A percentile compares a stretch with the other conserved stretches of the same genome.
These are phyloP conservation scores for Uloborus plumipes DNA, from an alignment of 2,888 invertebrate genomes.

Conservation along the genomic window DNA sequence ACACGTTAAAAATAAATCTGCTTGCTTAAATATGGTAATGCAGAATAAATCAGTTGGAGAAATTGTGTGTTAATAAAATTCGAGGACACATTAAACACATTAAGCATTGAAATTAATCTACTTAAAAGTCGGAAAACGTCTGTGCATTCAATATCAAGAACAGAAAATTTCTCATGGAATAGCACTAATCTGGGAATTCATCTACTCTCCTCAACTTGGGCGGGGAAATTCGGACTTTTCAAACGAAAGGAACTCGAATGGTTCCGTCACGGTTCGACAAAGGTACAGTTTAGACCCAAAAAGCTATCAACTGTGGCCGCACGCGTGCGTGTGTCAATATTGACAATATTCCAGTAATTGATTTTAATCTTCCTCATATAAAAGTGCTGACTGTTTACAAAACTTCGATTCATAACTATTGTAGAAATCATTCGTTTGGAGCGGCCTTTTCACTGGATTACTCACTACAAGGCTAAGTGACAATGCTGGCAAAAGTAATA, in stretches of 20 bases:
- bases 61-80: too few species aligned
- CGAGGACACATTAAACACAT: too few species aligned
- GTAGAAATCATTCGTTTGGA: too few species aligned
- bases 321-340: constrained; percentile 9
- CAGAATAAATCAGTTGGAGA: too few species aligned
- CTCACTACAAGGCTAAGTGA: too few species aligned
- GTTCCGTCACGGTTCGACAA: constrained; percentile 19
- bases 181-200: neutral
- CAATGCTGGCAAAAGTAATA: constrained; percentile 54
- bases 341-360: constrained; percentile 22
- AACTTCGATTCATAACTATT: too few species aligned
- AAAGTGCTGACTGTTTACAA: neutral
- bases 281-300: constrained; percentile 29
- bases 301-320: constrained; percentile 33
- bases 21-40: too few species aligned
- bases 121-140: neutral
- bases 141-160: neutral
- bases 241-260: constrained; percentile 28
- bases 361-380: constrained; percentile 41
- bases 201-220: too few species aligned
- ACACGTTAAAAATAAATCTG: too few species aligned
- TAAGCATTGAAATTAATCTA: too few species aligned
- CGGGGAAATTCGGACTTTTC: constrained; percentile 6
- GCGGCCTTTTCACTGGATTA: too few species aligned
- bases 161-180: neutral